Evolutionary conservation across 2,797 vertebrate genomes (phyloP).

Genomic region (Platyrinchus mystaceus): DNA sequence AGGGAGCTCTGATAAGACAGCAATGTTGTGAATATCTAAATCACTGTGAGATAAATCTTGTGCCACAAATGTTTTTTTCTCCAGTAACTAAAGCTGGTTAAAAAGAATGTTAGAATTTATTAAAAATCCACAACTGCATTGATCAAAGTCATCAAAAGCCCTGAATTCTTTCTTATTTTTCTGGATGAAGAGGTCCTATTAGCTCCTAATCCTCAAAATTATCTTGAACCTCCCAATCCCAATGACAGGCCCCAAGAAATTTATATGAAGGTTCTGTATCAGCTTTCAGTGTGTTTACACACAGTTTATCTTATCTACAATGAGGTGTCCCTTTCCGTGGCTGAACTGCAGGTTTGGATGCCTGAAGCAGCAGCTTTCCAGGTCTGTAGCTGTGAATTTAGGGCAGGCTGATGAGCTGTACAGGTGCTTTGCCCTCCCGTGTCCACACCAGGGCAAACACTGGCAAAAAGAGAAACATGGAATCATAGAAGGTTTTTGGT

Average conservation of each 20-base stretch:
- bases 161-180: not conserved
- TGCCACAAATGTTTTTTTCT: not conserved
- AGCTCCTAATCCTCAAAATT: not conserved
- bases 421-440: not conserved
- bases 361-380: not conserved
- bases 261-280: not conserved
- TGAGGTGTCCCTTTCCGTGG: not conserved
- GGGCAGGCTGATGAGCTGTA: not conserved
- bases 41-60: accelerated
- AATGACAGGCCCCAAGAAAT: not conserved
- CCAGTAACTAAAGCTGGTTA: not conserved
- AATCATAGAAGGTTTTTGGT: not conserved
- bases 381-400: not conserved
- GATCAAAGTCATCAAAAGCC: not conserved
- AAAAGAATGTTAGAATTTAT: not conserved
- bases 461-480: not conserved
- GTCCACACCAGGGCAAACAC: not conserved
- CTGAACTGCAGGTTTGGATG: not conserved
- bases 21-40: not conserved
- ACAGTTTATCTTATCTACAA: not conserved
- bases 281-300: not conserved
- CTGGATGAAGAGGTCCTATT: not conserved
- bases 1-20: not conserved
- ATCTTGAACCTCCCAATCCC: not conserved
- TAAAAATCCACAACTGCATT: not conserved